Base-by-base conservation (phyloP, 2,888 invertebrate genomes). In the Xanthia togata region DNA sequence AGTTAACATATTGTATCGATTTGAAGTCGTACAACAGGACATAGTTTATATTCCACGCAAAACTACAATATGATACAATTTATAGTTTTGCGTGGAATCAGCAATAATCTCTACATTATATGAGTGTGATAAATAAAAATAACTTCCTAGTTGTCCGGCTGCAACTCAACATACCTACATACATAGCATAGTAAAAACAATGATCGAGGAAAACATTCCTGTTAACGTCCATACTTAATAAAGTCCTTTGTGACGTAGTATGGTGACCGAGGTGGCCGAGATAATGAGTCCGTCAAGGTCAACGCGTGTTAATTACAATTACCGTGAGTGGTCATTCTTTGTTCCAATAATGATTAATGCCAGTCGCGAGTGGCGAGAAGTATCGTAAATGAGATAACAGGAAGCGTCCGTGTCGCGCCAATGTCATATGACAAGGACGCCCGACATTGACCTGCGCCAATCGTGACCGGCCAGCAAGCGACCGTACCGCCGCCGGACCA, bases 281-380 rank as follows among this genome's bases (percentile, higher is more conserved):
- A 93, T 92, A 92, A 92, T 91, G 89, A 89, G 87, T 83, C 76
- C 87, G 81, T 83, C 92, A 91, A 92, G 92, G 93, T 88, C 92
- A 91, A 93, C 93, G 94, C 95, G 96, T 95, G 95, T 94, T 96
- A 96, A 96, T 96, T 96, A 95, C 94, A 94, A 96, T 95, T 96
- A 95, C 95, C 94, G 95, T 94, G 95, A 96, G 96, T 96, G 96
- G 96, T 95, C 96, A 96, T 95, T 96, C 96, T 96, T 96, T 96
- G 96, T 96, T 96, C 94, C 95, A 95, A 94, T 96, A 96, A 93
- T 95, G 95, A 96, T 95, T 94, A 96, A 96, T 94, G 94, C 95
- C 93, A 92, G 92, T 90, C 93, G 95, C 93, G 92, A 94, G 92
- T 91, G 93, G 91, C 93, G 94, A 93, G 92, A 93, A 95, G 92